A percentile compares a stretch with the other conserved stretches of the same genome.
Evolutionary conservation across 2,113 vertebrate species (phyloP).

Genomic region (Paratilapia polleni): DNA sequence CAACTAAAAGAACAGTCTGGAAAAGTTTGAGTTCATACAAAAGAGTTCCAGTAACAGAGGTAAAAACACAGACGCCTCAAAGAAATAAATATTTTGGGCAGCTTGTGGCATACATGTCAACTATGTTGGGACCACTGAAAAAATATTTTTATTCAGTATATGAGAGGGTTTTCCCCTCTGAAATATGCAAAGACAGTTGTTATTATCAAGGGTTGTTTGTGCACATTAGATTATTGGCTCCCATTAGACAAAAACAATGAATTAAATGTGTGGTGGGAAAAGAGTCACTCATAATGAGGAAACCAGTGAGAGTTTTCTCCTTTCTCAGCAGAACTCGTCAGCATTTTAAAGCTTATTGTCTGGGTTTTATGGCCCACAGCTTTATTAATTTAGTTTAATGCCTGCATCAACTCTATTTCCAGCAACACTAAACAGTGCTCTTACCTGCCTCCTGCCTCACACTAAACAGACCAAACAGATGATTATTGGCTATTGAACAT

Average conservation of each 20-base stretch:
- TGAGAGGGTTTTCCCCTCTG: neutral
- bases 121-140: constrained; percentile 11
- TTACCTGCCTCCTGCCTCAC: neutral
- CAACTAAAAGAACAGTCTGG: constrained; percentile 25
- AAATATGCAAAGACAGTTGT: neutral
- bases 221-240: neutral
- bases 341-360: neutral
- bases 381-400: neutral
- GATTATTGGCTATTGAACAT: neutral
- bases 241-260: neutral
- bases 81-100: constrained; percentile 48
- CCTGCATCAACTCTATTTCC: neutral
- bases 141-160: neutral
- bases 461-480: neutral
- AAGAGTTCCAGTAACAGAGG: constrained; percentile 34
- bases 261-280: neutral
- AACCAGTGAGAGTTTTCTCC: neutral
- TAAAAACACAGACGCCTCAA: constrained; percentile 38
- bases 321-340: neutral
- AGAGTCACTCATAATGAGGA: neutral
- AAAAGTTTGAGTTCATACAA: constrained; percentile 31
- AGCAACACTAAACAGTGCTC: constrained; percentile 6
- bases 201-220: neutral
- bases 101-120: constrained; percentile 16
- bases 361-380: neutral